A percentile compares a stretch with the other conserved stretches of the same genome.
Conservation (phyloP, 2,888 invertebrate genomes). For the Folsomia manolachei region DNA sequence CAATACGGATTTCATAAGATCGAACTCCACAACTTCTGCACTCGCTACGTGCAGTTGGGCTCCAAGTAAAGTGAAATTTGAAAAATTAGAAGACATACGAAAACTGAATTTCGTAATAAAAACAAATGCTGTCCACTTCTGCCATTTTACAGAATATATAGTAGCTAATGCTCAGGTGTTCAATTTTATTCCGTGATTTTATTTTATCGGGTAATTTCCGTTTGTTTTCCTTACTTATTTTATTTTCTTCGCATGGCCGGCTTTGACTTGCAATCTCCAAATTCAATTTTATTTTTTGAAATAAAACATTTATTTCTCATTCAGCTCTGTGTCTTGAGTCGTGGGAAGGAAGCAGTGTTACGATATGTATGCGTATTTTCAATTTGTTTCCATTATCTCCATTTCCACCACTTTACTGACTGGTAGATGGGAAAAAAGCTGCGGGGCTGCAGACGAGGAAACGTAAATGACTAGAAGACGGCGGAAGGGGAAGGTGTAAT, state of each 20-base stretch:
- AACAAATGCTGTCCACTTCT: no score
- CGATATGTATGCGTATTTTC: background rate
- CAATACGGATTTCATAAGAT: no score
- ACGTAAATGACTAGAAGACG: background rate
- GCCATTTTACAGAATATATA: no score
- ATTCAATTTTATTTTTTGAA: background rate
- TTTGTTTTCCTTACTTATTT: slow-evolving; percentile 2
- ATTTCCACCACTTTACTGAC: background rate
- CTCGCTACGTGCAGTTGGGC: no score
- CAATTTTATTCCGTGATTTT: background rate
- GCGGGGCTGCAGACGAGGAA: background rate
- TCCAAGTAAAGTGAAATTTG: no score
- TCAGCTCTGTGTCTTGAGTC: background rate
- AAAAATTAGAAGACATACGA: background rate
- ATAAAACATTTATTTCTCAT: background rate
- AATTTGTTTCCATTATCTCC: background rate
- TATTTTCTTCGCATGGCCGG: background rate
- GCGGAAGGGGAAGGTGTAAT: background rate
- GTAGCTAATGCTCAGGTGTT: background rate
- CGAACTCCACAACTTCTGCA: no score
- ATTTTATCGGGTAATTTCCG: background rate
- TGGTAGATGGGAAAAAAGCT: no score
- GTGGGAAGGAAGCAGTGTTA: background rate
- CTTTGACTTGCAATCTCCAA: background rate
- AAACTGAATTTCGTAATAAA: no score